phyloP scores from a whole-genome alignment of 2,797 vertebrate genomes.

The Heteromormyrus szaboi region DNA sequence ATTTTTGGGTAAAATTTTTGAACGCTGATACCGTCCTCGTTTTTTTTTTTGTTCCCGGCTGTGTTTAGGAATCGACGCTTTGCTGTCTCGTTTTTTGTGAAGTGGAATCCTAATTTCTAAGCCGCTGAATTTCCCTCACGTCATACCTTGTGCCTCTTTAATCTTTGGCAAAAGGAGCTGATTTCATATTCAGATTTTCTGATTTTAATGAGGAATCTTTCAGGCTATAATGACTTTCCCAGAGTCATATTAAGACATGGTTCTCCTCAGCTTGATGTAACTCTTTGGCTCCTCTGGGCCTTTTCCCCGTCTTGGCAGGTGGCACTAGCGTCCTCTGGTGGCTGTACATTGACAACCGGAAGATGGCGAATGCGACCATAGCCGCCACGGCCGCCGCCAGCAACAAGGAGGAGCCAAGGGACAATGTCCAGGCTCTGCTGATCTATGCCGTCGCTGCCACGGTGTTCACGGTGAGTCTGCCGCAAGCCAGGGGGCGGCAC shows the following conservation, averaged over 20 bases:
- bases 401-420: constrained; percentile 64
- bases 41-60: background rate
- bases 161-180: constrained; percentile 1
- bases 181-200: constrained; percentile 12
- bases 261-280: background rate
- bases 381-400: constrained; percentile 58
- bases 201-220: background rate
- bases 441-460: constrained; percentile 87
- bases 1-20: background rate
- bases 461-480: constrained; percentile 75
- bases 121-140: background rate
- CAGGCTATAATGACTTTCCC: background rate
- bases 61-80: background rate
- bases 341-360: constrained; percentile 84
- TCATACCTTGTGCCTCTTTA: background rate
- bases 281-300: background rate
- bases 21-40: background rate
- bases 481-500: background rate
- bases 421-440: constrained; percentile 79
- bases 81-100: background rate
- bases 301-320: constrained; percentile 49
- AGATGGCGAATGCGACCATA: constrained; percentile 59
- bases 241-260: background rate
- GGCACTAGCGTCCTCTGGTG: constrained; percentile 93
- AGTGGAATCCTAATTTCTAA: background rate